Conservation (phyloP, 2,888 invertebrate species). For the Noctua janthe region DNA sequence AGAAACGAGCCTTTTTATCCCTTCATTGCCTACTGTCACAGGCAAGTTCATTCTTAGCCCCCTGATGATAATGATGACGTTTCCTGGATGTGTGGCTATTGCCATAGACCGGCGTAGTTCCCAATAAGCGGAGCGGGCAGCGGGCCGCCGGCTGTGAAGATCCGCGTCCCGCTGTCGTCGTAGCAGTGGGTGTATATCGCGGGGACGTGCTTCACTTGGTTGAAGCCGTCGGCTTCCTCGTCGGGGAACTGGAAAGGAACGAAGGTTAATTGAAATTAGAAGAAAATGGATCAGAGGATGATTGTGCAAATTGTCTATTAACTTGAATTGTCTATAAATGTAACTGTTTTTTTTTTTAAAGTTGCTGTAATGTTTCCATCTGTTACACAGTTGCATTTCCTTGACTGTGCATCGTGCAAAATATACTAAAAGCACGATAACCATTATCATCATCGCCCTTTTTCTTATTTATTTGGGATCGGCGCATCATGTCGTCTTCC, state of each 20-base stretch:
- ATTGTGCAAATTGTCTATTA: neutral
- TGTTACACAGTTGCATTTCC: neutral
- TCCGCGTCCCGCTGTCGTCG: constrained; percentile 96
- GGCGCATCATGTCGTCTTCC: neutral
- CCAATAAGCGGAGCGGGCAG: constrained; percentile 97
- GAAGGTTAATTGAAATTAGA: neutral
- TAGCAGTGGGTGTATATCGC: constrained; percentile 99
- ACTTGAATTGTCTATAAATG: too few species aligned
- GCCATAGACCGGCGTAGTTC: constrained; percentile 98
- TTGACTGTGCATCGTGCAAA: neutral
- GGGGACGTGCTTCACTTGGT: constrained; percentile 96
- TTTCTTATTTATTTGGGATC: neutral
- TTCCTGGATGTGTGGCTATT: constrained; percentile 83
- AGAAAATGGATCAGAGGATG: neutral
- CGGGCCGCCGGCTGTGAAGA: constrained; percentile 99
- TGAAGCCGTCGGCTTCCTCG: constrained; percentile 95
- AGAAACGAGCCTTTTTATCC: neutral
- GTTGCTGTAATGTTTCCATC: neutral
- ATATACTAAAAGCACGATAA: neutral
- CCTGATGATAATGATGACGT: neutral
- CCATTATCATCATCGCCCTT: neutral
- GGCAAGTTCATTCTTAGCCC: neutral
- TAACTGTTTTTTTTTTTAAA: neutral
- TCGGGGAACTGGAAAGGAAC: constrained; percentile 93
- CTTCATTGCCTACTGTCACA: neutral